Base-by-base conservation (phyloP, 2,888 invertebrate species). In the Nezara viridula region DNA sequence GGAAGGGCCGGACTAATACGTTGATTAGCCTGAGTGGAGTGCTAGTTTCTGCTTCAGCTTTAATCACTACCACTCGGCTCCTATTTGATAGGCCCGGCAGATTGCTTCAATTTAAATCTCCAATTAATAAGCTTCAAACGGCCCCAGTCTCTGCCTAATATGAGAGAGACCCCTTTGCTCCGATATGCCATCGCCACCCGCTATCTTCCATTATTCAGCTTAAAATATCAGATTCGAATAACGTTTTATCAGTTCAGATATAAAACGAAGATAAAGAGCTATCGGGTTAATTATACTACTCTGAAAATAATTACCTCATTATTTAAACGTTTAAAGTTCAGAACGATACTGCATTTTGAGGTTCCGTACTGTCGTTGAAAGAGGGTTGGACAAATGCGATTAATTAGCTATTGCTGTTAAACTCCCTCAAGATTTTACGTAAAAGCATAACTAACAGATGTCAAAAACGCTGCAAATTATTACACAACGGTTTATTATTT, bases 71-170 rank as follows among this genome's bases (percentile, higher is more conserved):
- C 81, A 44, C 81, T 81, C 81, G n/a, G 24, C 77, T n/a, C 44
- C 81, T 3, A 44, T 81, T 77, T 81, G 44, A 81, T 81, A 81
- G 81, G 44, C 24, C 81, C 0, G 21, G 0, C 44, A n/a, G 44
- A 81, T 81, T 44, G 81, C 44, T 44, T 81, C 81, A 81, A 81
- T 81, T 81, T 81, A 81, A 81, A 81, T 81, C 81, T 81, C 24
- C 44, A 44, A 81, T 81, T 81, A 81, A 81, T 81, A 81, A 81
- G 81, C 44, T 81, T 60, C 55, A 60, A 86, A 55, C 9, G 60
- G 44, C 9, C n/a, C 19, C 37, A 52, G 52, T 32, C 32, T 86
- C 52, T 5, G n/a, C 24, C 85, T 50, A 44, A 49, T 49, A 52
- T 16, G 49, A 52, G 44, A n/a, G n/a, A n/a, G 49, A 0, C 37